phyloP scores from a whole-genome alignment of 2,888 invertebrate genomes.

The Ischnus inquisitorius region DNA sequence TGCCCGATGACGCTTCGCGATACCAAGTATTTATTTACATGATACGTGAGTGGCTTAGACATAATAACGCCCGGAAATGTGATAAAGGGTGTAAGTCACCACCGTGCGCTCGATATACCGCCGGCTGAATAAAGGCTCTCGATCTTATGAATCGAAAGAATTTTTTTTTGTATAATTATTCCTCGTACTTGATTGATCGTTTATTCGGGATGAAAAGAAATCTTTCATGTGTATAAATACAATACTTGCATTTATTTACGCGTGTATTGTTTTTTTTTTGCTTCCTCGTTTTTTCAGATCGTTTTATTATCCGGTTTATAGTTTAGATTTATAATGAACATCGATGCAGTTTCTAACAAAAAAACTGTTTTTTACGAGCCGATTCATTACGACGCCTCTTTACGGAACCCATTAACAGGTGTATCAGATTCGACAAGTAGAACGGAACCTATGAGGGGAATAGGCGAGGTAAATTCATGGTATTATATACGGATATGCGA shows the following conservation, averaged over 20 bases:
- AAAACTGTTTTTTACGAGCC: background rate
- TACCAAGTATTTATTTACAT: constrained; percentile 82
- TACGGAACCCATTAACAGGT: constrained; percentile 1
- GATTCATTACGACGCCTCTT: background rate
- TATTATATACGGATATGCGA: background rate
- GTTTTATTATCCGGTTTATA: too few relatives aligned
- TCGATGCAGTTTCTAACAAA: too few relatives aligned
- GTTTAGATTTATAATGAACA: too few relatives aligned
- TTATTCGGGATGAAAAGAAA: background rate
- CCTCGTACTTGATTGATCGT: background rate
- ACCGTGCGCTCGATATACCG: background rate
- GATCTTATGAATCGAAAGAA: background rate
- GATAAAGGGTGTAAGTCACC: constrained; percentile 77
- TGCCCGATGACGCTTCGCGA: constrained; percentile 78
- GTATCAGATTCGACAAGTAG: background rate
- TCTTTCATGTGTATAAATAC: background rate
- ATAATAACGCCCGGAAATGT: constrained; percentile 82
- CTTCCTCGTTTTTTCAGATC: too few relatives aligned
- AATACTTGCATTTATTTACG: too few relatives aligned
- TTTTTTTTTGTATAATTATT: background rate
- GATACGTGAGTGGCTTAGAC: constrained; percentile 76
- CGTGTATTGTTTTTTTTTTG: too few relatives aligned
- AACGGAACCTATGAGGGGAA: background rate
- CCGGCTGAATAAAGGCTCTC: background rate
- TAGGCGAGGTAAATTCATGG: background rate